These are phyloP conservation scores for Sturnira hondurensis DNA, from an alignment of 2,113 vertebrate species.

Conservation along the genomic window DNA sequence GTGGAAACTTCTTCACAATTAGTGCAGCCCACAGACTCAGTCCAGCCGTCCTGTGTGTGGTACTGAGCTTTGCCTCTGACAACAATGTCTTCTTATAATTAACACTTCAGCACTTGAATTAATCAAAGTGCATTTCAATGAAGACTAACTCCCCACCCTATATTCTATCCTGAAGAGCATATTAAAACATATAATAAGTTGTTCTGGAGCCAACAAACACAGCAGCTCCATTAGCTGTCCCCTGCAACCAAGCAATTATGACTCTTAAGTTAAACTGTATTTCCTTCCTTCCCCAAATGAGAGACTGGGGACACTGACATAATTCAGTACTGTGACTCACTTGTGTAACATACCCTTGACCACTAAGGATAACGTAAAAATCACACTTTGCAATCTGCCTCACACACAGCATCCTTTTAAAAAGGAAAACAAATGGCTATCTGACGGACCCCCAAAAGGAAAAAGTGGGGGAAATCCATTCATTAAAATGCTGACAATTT, in stretches of 20 bases:
- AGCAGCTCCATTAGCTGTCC: not conserved
- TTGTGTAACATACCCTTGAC: constrained; percentile 6
- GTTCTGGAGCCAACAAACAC: not conserved
- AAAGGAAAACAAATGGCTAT: constrained; percentile 8
- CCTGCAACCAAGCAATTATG: not conserved
- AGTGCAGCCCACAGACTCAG: not conserved
- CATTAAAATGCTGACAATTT: not conserved
- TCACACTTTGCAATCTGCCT: not conserved
- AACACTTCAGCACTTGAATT: not conserved
- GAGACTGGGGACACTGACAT: not conserved
- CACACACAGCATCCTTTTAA: not conserved
- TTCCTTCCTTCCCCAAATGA: not conserved
- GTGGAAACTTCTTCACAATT: not conserved
- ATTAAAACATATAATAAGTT: not conserved
- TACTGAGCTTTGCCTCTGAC: not conserved
- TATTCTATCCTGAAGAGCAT: not conserved
- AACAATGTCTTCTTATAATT: not conserved
- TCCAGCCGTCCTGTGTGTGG: not conserved
- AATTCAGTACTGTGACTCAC: not conserved
- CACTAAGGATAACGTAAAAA: constrained; percentile 25
- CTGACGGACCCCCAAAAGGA: not conserved
- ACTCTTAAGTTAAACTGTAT: not conserved
- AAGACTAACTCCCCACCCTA: not conserved
- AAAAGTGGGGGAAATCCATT: not conserved
- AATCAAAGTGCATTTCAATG: not conserved